Evolutionary conservation across 2,113 vertebrate species (phyloP), one percentile per base, ranked within the genome.

Genomic region (Pithys albifrons): DNA sequence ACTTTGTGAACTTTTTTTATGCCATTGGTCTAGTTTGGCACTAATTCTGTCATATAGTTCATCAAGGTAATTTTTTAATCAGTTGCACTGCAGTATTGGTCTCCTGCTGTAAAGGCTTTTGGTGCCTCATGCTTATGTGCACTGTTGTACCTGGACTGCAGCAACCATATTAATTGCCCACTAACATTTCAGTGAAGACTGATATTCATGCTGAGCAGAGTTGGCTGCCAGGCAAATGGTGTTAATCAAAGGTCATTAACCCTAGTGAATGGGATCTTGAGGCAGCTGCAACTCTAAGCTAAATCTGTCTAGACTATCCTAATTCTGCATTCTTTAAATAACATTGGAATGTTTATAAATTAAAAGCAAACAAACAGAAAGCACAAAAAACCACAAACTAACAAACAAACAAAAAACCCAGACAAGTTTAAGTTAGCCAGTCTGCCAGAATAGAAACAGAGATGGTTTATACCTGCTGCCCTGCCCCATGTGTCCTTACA

Each of bases 211-310:
- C 67, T 70, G n/a, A 91, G 75, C 55, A 64, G 85, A 88, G 59
- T 6, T 88, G 43, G 27, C 78, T 91, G 77, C 24, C 39, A 57
- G 82, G 76, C 20, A 85, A 90, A 83, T 49, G 64, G 31, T 70
- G 51, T 54, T 96, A 85, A 85, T 94, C 90, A 88, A 88, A 94
- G 70, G 29, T 77, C 74, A 49, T 70, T 88, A 93, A 83, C 35
- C 54, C 55, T 58, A 77, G 67, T 70, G 85, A 80, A 77, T 27
- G 51, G 25, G 13, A 79, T 83, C 10, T 31, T 62, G 62, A 95
- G 35, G 80, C 85, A 94, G 67, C 31, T 85, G 52, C 61, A 73
- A 83, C 12, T 52, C 48, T 37, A 37, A 62, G 46, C 16, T 72
- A 48, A 79, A 49, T 65, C 41, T 69, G 7, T 58, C 22, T 79